Conservation (phyloP, 2,797 vertebrate genomes). For the Glossophaga mutica region DNA sequence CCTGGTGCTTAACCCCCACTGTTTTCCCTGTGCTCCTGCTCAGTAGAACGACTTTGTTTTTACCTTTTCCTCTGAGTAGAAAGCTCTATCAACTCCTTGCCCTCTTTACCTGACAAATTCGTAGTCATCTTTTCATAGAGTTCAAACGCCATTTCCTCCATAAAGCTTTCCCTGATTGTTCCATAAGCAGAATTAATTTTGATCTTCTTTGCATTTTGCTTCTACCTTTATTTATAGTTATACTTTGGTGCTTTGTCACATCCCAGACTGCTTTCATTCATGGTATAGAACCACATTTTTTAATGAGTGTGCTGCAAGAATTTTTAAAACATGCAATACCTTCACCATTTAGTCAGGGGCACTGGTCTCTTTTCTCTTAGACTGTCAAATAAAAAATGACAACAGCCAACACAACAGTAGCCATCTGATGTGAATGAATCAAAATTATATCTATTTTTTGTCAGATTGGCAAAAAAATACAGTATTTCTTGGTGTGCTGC, state of each 20-base stretch:
- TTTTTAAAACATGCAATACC: neutral
- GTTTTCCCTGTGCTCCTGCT: neutral
- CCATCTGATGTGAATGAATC: neutral
- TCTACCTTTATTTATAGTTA: neutral
- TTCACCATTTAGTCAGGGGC: neutral
- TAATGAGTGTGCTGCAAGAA: neutral
- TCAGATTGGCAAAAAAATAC: neutral
- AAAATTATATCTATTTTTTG: neutral
- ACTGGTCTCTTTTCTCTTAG: neutral
- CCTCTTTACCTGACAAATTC: neutral
- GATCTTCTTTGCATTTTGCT: slow-evolving; percentile 5
- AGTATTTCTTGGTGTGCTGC: neutral
- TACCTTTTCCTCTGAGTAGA: neutral
- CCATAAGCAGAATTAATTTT: slow-evolving; percentile 28
- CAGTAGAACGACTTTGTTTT: slow-evolving; percentile 24
- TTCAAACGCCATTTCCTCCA: neutral
- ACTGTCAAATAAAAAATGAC: neutral
- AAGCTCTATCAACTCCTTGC: neutral
- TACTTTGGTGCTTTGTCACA: neutral
- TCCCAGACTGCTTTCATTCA: neutral
- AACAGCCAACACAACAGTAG: neutral
- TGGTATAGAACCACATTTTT: neutral
- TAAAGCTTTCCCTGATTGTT: neutral
- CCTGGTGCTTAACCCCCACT: neutral
- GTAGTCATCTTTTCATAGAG: neutral